A percentile compares a stretch with the other conserved stretches of the same genome.
Conservation (phyloP, 2,797 vertebrate species). For the Poeciliopsis presidionis region DNA sequence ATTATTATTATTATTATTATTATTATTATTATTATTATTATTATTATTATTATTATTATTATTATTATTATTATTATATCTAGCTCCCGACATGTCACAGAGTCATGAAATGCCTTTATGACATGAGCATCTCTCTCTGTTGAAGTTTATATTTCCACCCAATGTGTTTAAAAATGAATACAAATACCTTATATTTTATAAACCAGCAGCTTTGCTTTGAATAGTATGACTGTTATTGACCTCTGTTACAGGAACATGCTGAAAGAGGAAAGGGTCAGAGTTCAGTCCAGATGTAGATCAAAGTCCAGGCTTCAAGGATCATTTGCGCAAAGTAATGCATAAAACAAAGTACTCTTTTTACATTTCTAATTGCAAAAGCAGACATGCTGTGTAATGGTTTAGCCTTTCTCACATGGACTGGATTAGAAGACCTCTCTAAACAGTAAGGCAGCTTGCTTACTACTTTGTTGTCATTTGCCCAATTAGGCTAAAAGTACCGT, state of each 20-base stretch:
- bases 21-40: no score
- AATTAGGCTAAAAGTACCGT: conserved; percentile 71
- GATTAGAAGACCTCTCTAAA: conserved; percentile 56
- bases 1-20: no score
- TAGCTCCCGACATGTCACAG: not conserved
- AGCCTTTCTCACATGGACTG: conserved; percentile 29
- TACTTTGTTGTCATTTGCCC: conserved; percentile 73
- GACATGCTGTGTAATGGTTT: conserved; percentile 7
- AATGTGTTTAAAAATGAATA: not conserved
- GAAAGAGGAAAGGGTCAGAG: not conserved
- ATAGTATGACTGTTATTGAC: not conserved
- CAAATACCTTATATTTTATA: not conserved
- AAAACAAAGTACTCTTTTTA: not conserved
- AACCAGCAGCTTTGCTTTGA: not conserved
- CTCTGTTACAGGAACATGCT: not conserved
- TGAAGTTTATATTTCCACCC: not conserved
- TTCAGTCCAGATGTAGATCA: conserved; percentile 1
- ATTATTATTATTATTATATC: not conserved
- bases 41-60: no score
- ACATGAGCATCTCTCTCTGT: not conserved
- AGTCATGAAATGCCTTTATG: not conserved
- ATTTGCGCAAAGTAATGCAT: not conserved
- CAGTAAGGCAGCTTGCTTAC: conserved; percentile 60
- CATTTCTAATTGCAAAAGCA: not conserved
- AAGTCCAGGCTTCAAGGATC: not conserved